phyloP scores from a whole-genome alignment of 2,113 vertebrate genomes.

The Cynoglossus semilaevis region DNA sequence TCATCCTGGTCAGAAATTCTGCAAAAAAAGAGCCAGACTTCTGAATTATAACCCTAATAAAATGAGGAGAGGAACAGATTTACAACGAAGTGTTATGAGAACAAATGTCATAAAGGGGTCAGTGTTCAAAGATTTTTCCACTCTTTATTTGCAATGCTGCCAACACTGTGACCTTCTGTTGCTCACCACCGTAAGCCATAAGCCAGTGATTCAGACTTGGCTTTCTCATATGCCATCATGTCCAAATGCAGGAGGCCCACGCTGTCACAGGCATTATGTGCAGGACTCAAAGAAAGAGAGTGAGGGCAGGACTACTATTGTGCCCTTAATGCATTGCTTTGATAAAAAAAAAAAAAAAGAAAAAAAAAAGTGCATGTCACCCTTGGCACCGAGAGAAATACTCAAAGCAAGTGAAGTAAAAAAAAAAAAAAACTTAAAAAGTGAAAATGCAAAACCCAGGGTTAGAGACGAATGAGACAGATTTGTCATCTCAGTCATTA shows the following conservation, averaged over 20 bases:
- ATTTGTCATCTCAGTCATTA: conserved; percentile 68
- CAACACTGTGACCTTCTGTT: conserved; percentile 59
- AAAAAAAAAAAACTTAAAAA: too few species aligned
- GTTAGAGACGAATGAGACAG: conserved; percentile 53
- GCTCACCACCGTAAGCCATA: conserved; percentile 53
- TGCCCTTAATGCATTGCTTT: conserved; percentile 63
- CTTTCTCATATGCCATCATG: conserved; percentile 65
- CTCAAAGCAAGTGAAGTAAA: conserved; percentile 34
- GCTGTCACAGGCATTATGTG: conserved; percentile 59
- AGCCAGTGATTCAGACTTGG: conserved; percentile 65
- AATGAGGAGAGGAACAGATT: conserved; percentile 40
- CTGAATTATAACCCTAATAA: conserved; percentile 51
- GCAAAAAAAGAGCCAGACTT: conserved; percentile 21
- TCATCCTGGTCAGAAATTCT: too few species aligned
- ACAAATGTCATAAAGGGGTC: conserved; percentile 41
- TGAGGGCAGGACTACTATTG: conserved; percentile 46
- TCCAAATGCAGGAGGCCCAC: conserved; percentile 58
- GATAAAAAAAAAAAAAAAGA: conserved; percentile 44
- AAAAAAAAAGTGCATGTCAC: background rate
- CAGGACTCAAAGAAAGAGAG: conserved; percentile 32
- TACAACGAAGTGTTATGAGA: conserved; percentile 24
- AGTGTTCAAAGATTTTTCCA: conserved; percentile 31
- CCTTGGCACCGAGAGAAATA: conserved; percentile 28
- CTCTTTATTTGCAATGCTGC: conserved; percentile 36
- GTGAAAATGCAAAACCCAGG: conserved; percentile 46